Percentiles rank a stretch among this genome's conserved stretches.
Evolutionary conservation across 2,888 invertebrate species (phyloP).

Genomic region (Stratiomys singularior): DNA sequence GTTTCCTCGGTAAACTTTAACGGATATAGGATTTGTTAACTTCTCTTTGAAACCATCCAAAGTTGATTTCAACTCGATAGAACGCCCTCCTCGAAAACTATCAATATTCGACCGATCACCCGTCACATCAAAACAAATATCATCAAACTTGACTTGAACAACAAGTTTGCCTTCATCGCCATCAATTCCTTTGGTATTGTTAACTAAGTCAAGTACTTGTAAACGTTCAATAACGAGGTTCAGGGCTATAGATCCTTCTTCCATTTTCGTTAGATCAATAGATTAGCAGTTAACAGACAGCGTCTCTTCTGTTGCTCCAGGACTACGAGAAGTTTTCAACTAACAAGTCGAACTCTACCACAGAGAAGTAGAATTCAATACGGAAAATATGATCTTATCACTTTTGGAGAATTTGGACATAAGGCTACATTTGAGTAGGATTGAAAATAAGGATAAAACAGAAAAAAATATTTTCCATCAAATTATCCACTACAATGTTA

Average conservation of each 20-base stretch:
- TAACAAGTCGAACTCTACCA: too few relatives aligned
- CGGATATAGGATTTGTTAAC: slow-evolving; percentile 22
- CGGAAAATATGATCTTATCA: neutral
- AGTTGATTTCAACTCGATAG: slow-evolving; percentile 27
- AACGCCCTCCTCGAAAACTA: slow-evolving; percentile 47
- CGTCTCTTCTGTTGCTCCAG: too few relatives aligned
- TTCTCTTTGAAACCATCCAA: slow-evolving; percentile 8
- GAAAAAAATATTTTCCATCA: slow-evolving; percentile 22
- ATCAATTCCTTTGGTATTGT: neutral
- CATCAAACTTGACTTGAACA: slow-evolving; percentile 42
- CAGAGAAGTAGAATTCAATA: neutral
- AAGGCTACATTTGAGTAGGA: neutral
- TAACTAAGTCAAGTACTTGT: slow-evolving; percentile 7
- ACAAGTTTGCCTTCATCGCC: neutral
- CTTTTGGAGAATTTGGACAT: slow-evolving; percentile 25
- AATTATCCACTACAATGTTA: slow-evolving; percentile 27
- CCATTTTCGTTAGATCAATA: too few relatives aligned
- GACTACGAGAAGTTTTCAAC: too few relatives aligned
- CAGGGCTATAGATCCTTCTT: too few relatives aligned
- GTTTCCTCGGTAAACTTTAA: slow-evolving; percentile 12
- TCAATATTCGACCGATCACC: slow-evolving; percentile 25
- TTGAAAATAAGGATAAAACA: neutral
- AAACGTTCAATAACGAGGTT: slow-evolving; percentile 43
- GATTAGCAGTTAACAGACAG: too few relatives aligned
- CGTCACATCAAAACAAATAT: slow-evolving; percentile 43